These are phyloP conservation scores for Aphelinus certus DNA, from an alignment of 1,140 invertebrate species.

Conservation along the genomic window DNA sequence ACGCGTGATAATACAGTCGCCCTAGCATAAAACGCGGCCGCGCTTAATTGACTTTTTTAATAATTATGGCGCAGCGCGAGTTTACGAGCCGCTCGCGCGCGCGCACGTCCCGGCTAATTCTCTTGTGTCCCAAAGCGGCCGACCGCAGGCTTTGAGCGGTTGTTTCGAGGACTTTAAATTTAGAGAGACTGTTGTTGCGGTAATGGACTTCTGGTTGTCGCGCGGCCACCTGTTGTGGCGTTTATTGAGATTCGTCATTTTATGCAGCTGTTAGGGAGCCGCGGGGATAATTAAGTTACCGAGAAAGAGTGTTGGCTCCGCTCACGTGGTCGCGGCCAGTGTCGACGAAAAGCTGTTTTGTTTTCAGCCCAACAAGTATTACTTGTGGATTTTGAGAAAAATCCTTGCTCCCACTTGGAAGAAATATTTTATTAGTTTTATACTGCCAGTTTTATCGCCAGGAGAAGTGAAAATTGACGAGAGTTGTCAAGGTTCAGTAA, in stretches of 20 bases:
- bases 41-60: background rate
- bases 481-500: no score
- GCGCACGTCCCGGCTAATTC: background rate
- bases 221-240: slow-evolving; percentile 7
- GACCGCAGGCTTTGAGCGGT: background rate
- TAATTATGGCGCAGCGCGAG: background rate
- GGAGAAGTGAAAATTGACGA: no score
- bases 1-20: slow-evolving; percentile 34
- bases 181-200: background rate
- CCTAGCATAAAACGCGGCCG: slow-evolving; percentile 27
- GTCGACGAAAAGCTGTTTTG: no score
- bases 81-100: background rate
- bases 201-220: background rate
- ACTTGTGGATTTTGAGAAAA: no score
- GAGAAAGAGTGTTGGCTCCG: no score
- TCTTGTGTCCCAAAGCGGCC: background rate
- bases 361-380: no score
- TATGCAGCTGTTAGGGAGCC: background rate
- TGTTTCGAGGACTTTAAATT: slow-evolving; percentile 10
- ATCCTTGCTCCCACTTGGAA: no score
- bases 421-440: no score
- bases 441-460: no score
- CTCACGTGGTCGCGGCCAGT: no score
- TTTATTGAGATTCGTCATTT: slow-evolving; percentile 29
- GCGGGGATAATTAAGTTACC: no score